These are phyloP conservation scores for Harlomillsia oculata DNA, from an alignment of 1,140 invertebrate species.

Conservation along the genomic window DNA sequence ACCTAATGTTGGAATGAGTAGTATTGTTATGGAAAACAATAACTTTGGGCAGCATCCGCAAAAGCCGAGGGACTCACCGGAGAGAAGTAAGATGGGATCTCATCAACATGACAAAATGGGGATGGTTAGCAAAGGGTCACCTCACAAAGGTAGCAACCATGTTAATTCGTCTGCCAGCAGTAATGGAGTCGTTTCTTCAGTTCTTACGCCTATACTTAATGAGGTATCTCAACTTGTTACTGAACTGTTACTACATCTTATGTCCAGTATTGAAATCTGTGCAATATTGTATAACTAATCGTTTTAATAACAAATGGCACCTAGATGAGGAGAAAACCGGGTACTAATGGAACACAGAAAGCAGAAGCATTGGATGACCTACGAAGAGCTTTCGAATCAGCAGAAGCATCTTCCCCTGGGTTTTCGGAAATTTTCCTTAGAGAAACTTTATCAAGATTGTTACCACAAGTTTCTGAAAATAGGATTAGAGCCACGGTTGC, in stretches of 20 bases:
- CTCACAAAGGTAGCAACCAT: constrained; percentile 15
- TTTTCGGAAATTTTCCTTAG: constrained; percentile 34
- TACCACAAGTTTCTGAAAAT: constrained; percentile 30
- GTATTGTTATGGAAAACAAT: constrained; percentile 17
- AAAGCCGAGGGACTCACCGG: constrained; percentile 24
- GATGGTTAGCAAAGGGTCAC: constrained; percentile 13
- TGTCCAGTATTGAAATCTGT: not conserved
- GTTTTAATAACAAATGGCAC: constrained; percentile 3
- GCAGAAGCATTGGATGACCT: constrained; percentile 33
- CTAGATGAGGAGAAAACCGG: constrained; percentile 29
- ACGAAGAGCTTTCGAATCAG: constrained; percentile 28
- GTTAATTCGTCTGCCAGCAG: constrained; percentile 13
- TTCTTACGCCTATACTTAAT: constrained; percentile 31
- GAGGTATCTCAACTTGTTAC: constrained; percentile 18
- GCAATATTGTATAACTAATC: not conserved
- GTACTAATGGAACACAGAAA: constrained; percentile 27
- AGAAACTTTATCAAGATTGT: constrained; percentile 32
- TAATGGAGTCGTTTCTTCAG: constrained; percentile 25
- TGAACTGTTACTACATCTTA: not conserved
- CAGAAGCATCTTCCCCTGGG: constrained; percentile 32
- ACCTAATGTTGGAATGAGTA: not conserved
- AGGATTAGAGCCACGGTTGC: constrained; percentile 33
- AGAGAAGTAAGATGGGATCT: constrained; percentile 16
- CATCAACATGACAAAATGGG: constrained; percentile 14
- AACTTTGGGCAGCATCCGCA: constrained; percentile 11